Percentiles rank a stretch among this genome's conserved stretches.
Evolutionary conservation across 2,888 invertebrate species (phyloP).

Genomic region (Chalcis sispes): DNA sequence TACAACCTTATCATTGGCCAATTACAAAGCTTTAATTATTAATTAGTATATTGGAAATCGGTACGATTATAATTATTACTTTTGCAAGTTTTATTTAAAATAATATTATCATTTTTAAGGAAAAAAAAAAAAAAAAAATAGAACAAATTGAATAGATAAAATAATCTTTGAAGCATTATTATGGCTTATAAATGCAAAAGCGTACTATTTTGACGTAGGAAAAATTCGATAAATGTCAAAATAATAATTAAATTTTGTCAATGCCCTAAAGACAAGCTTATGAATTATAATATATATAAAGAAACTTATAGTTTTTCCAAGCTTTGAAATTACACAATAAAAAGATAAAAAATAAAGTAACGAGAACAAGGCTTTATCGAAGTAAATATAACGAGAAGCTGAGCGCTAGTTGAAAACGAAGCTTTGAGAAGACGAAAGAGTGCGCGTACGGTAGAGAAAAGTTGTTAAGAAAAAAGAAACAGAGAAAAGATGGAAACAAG

Average conservation of each 20-base stretch:
- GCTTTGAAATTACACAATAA: too few species aligned
- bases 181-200: too few species aligned
- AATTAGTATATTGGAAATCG: too few species aligned
- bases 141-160: too few species aligned
- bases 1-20: neutral
- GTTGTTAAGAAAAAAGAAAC: slow-evolving; percentile 40
- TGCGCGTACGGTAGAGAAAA: neutral
- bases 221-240: too few species aligned
- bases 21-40: neutral
- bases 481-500: slow-evolving; percentile 36
- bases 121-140: too few species aligned
- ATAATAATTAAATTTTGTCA: too few species aligned
- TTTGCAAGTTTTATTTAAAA: too few species aligned
- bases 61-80: too few species aligned
- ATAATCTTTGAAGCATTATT: too few species aligned
- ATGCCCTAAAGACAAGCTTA: neutral
- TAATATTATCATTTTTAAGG: too few species aligned
- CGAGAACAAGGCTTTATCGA: slow-evolving; percentile 7
- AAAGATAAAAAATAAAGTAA: neutral
- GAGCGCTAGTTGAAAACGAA: neutral
- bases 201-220: too few species aligned
- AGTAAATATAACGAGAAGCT: slow-evolving; percentile 37
- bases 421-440: slow-evolving; percentile 4
- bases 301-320: neutral
- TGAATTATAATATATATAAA: neutral